A percentile compares a stretch with the other conserved stretches of the same genome.
Evolutionary conservation across 2,113 vertebrate genomes (phyloP).

Genomic region (Junco hyemalis): DNA sequence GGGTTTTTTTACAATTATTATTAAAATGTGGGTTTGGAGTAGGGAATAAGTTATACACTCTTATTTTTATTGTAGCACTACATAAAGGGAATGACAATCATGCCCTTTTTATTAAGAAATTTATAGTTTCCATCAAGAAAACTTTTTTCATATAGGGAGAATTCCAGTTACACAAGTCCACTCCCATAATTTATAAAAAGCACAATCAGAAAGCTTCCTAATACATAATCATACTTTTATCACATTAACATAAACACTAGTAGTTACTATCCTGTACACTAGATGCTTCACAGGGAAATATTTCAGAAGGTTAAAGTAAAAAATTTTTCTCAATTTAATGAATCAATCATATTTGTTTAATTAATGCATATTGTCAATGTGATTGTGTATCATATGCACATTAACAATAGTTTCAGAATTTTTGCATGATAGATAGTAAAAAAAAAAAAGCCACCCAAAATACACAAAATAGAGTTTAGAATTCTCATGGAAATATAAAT

Average conservation of each 20-base stretch:
- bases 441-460: not conserved
- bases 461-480: not conserved
- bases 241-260: not conserved
- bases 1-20: not conserved
- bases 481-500: not conserved
- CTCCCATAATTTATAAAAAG: not conserved
- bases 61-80: not conserved
- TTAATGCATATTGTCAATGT: not conserved
- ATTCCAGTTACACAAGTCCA: fast-evolving
- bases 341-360: not conserved
- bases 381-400: fast-evolving
- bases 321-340: not conserved
- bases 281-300: not conserved
- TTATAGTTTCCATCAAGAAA: not conserved
- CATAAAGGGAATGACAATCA: not conserved
- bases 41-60: fast-evolving
- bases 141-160: not conserved
- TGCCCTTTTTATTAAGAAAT: not conserved
- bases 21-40: not conserved
- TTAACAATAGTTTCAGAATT: not conserved
- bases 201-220: not conserved
- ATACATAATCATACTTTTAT: not conserved
- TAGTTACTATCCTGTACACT: not conserved
- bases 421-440: not conserved
- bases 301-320: not conserved